These are phyloP conservation scores for Eubasilissa splendida DNA, from an alignment of 2,888 invertebrate genomes.

Conservation along the genomic window DNA sequence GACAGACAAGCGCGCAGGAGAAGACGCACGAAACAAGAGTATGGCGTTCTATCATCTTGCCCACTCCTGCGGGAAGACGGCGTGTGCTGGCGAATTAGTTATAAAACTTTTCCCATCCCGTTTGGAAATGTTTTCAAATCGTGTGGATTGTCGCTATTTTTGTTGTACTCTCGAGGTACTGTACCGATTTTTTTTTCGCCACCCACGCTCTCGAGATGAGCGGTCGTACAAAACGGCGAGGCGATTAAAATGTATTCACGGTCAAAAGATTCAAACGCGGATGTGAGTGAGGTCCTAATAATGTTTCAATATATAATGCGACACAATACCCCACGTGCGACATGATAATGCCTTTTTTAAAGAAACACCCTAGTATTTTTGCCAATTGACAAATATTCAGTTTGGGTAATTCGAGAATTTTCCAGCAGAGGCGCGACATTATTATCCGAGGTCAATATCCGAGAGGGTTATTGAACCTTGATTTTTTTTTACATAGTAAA, in stretches of 20 bases:
- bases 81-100: too few species aligned
- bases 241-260: conserved; percentile 19
- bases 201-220: conserved; percentile 5
- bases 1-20: too few species aligned
- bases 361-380: background rate
- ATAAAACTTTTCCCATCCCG: too few species aligned
- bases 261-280: conserved; percentile 26
- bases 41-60: too few species aligned
- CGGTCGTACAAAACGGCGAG: background rate
- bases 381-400: background rate
- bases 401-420: background rate
- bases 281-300: conserved; percentile 28
- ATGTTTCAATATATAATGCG: background rate
- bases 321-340: background rate
- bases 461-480: conserved; percentile 26
- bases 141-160: background rate
- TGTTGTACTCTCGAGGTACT: background rate
- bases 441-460: conserved; percentile 22
- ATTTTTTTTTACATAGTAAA: conserved; percentile 10
- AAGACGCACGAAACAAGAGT: too few species aligned
- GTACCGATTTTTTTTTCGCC: background rate
- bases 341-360: background rate
- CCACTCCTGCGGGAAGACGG: too few species aligned
- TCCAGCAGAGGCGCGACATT: background rate
- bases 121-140: too few species aligned